Conservation (phyloP, 2,113 vertebrate species). For the Poecilia latipinna region DNA sequence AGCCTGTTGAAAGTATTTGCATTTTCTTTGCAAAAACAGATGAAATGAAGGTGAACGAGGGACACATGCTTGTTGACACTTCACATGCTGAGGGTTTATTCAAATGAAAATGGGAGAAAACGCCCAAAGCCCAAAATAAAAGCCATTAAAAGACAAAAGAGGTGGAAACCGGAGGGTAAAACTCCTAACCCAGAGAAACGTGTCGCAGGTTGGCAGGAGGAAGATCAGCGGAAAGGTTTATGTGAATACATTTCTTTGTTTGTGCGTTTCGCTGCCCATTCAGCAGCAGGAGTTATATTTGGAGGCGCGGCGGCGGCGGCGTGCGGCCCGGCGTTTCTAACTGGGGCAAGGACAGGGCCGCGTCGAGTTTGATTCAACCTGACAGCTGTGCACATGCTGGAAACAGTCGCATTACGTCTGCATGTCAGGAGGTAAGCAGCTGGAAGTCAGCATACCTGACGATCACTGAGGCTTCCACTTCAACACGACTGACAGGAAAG, state of each 20-base stretch:
- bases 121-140: constrained; percentile 13
- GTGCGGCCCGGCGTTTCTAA: constrained; percentile 42
- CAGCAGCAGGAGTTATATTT: constrained; percentile 61
- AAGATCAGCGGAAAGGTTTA: constrained; percentile 1
- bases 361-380: constrained; percentile 52
- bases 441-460: constrained; percentile 42
- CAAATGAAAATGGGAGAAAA: not conserved
- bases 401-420: constrained; percentile 48
- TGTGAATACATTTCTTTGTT: constrained; percentile 13
- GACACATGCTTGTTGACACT: constrained; percentile 21
- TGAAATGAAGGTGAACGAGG: constrained; percentile 1
- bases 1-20: constrained; percentile 2
- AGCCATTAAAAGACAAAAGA: constrained; percentile 8
- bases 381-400: constrained; percentile 62
- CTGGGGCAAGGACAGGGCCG: constrained; percentile 42
- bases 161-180: not conserved
- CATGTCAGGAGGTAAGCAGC: constrained; percentile 53
- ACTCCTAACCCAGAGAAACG: not conserved
- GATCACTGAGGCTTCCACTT: constrained; percentile 13
- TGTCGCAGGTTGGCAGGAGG: not conserved
- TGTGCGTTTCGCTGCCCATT: constrained; percentile 48
- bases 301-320: constrained; percentile 45
- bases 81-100: not conserved
- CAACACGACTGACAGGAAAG: too few relatives aligned
- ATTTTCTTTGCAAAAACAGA: not conserved